Conservation (phyloP, 2,888 invertebrate species). For the Meandrusa payeni region DNA sequence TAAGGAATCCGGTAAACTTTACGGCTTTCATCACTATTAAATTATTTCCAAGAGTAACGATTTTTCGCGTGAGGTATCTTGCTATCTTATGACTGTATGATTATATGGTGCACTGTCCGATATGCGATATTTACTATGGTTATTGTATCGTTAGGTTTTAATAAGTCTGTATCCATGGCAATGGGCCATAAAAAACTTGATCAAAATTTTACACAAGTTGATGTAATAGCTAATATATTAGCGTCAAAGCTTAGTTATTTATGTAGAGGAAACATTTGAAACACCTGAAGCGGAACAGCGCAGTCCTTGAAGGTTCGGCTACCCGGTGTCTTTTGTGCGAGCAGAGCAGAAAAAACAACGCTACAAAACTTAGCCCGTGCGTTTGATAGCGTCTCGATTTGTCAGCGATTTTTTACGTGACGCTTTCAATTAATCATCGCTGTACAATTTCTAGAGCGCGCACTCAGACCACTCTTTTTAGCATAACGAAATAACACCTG, state of each 20-base stretch:
- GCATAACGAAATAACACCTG: slow-evolving; percentile 41
- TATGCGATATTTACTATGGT: too few species aligned
- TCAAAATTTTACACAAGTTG: too few species aligned
- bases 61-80: too few species aligned
- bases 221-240: slow-evolving; percentile 21
- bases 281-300: slow-evolving; percentile 62
- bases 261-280: slow-evolving; percentile 30
- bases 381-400: slow-evolving; percentile 61
- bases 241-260: slow-evolving; percentile 26
- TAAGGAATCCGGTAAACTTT: too few species aligned
- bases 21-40: too few species aligned
- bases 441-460: slow-evolving; percentile 43
- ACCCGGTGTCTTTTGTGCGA: slow-evolving; percentile 62
- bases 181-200: too few species aligned
- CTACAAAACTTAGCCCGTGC: slow-evolving; percentile 45
- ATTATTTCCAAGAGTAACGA: too few species aligned
- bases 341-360: slow-evolving; percentile 40
- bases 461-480: slow-evolving; percentile 51
- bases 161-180: too few species aligned
- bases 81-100: too few species aligned
- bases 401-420: slow-evolving; percentile 61
- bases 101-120: too few species aligned
- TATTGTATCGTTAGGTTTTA: too few species aligned
- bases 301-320: slow-evolving; percentile 71
- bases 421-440: slow-evolving; percentile 63